Evolutionary conservation across 2,888 invertebrate species (phyloP), one percentile per base, ranked within the genome.

Genomic region (Chydorus sphaericus): DNA sequence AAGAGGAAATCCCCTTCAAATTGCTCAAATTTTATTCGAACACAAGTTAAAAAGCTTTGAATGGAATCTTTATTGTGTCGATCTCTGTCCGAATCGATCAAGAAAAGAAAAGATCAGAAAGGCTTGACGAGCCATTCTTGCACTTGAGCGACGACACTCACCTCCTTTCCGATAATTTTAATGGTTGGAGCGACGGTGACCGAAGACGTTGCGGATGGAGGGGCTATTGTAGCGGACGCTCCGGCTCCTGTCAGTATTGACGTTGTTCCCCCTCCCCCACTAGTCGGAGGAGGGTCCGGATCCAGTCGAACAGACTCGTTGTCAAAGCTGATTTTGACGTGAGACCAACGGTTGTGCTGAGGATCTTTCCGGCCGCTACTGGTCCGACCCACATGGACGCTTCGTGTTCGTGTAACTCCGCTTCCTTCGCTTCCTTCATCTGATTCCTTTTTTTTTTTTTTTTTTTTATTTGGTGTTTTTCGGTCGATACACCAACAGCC

Each of bases 151-250:
- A n/a, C n/a, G n/a, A n/a, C n/a, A 14, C 44, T 55, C 37, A 58
- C 55, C 58, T 58, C 55, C 36, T 58, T 58, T 44, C 58, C 55
- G 31, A 55, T 56, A 29, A 53, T 56, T 31, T 56, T 58, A 38
- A 58, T 55, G 26, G 58, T 57, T 26, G 52, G 44, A 26, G 57
- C 54, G 18, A 55, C 57, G n/a, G 54, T 31, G 30, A n/a, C n/a
- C n/a, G n/a, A n/a, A n/a, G 56, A 33, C 11, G 44, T 20, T 20
- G 44, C 26, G 10, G 44, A 26, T 10, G 20, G 20, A 10, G n/a
- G n/a, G n/a, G 44, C 44, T n/a, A 44, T 44, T 44, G 44, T 44
- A n/a, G n/a, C n/a, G n/a, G n/a, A n/a, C n/a, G n/a, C n/a, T 6
- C 44, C 44, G 44, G 26, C 44, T 14, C 26, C 26, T 1, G 44